Base-by-base conservation (phyloP, 1,140 invertebrate species). In the Elymnias hypermnestra region DNA sequence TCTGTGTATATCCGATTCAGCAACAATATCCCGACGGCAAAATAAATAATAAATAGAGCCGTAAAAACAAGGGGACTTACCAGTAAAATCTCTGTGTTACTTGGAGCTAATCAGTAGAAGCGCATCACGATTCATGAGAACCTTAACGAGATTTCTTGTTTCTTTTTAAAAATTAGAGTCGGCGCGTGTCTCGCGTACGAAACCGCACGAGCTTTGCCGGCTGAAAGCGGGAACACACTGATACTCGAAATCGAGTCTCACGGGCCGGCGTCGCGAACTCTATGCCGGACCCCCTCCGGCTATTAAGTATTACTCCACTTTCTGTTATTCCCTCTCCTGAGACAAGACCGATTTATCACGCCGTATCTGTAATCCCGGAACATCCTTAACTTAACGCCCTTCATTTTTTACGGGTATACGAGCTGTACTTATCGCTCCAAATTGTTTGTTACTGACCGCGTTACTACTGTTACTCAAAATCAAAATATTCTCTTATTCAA, bases 271-370 rank as follows among this genome's bases (percentile, higher is more conserved):
- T 29, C 26, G 26, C 26, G 26, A 29, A 29, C 26, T 29, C 26
- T 29, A 12, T 12, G 38, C 54, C 51, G 26, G 26, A 29, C 26
- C 77, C 73, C 70, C 75, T 55, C 67, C 71, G 61, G 66, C 66
- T n/a, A n/a, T n/a, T n/a, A n/a, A n/a, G n/a, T 69, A 72, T 71
- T 63, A 73, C 68, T 72, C 68, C 66, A 77, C 76, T 81, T 76
- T 77, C 72, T 72, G 72, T 70, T 29, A 61, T 73, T 66, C 47
- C 63, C 67, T 78, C 74, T 72, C 76, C 52, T 49, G 67, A 73
- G 63, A 64, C 66, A 49, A 63, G 53, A 46, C 65, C 62, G 66
- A 81, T 78, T 78, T 76, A 78, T 81, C 71, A 75, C 66, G 36
- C 47, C 50, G 58, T 67, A 65, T 77, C 63, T 59, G 49, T 64